Base-by-base conservation (phyloP, 2,113 vertebrate species). In the Urocitellus parryii region DNA sequence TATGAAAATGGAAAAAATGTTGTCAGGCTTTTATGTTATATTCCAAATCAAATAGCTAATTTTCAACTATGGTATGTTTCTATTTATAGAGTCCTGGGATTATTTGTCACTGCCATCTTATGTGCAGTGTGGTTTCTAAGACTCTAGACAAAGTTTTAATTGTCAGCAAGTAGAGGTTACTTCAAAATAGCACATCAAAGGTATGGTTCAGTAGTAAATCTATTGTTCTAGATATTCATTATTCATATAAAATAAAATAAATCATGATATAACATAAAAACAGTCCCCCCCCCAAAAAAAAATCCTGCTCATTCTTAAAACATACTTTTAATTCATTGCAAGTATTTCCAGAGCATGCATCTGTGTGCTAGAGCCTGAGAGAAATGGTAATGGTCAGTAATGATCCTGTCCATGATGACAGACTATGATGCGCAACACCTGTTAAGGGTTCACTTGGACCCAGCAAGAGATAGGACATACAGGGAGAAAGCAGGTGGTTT, bases 11-110 rank as follows among this genome's bases (percentile, higher is more conserved):
- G 74, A 58, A 42, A 63, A 53, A 53, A 77, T 87, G 70, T 51
- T 88, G 93, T 39, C 79, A 91, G 56, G 42, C 3, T 87, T 91
- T 96, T 74, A 76, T 81, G 45, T 67, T 91, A 13, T 37, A 73
- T 77, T 95, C 58, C 65, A 78, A 96, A 89, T 87, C 77, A 84
- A 76, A 90, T 80, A 22, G 8, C 42, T 84, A n/a, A 93, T 29
- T 79, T 97, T 68, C 65, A 89, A 16, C 51, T 39, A 7, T 18
- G 3, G 39, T 80, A 11, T 84, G 93, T 56, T 84, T 84, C 58
- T 27, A 51, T 93, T 93, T 94, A 17, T 58, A 70, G 53, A 87
- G 72, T 32, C 77, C 42, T 48, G 16, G 58, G 45, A n/a, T 73
- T 4, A 76, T 96, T 84, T 91, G n/a, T 96, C 82, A 65, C 51